Evolutionary conservation across 2,113 vertebrate genomes (phyloP).

Genomic region (Sylvicapra grimmia): DNA sequence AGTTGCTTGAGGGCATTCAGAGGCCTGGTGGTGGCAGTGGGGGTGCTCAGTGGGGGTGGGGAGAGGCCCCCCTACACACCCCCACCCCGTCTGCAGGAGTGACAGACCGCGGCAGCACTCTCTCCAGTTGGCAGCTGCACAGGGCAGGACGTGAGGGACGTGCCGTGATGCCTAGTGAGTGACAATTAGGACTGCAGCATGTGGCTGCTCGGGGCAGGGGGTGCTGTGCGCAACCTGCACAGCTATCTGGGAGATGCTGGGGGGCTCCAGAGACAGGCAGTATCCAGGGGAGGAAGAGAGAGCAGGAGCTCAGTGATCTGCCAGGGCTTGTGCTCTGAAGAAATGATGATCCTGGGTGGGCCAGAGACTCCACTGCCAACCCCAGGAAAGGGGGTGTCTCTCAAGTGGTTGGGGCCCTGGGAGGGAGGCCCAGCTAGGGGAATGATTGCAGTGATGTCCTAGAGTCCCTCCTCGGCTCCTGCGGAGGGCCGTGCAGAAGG

Average conservation of each 20-base stretch:
- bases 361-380: neutral
- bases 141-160: rapidly evolving
- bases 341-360: neutral
- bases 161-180: rapidly evolving
- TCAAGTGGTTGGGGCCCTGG: neutral
- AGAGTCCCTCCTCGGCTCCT: neutral
- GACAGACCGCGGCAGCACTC: rapidly evolving
- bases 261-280: neutral
- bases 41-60: neutral
- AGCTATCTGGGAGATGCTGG: rapidly evolving
- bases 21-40: neutral
- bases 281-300: rapidly evolving
- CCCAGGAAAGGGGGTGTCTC: neutral
- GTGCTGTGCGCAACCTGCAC: rapidly evolving
- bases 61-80: neutral
- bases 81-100: rapidly evolving
- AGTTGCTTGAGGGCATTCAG: neutral
- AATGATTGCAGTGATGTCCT: neutral
- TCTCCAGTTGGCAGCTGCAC: neutral
- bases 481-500: neutral
- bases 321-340: neutral
- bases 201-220: neutral
- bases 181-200: neutral
- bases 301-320: neutral
- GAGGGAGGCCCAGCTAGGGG: neutral